Evolutionary conservation across 2,797 vertebrate species (phyloP).

Genomic region (Dromococcyx pavoninus): DNA sequence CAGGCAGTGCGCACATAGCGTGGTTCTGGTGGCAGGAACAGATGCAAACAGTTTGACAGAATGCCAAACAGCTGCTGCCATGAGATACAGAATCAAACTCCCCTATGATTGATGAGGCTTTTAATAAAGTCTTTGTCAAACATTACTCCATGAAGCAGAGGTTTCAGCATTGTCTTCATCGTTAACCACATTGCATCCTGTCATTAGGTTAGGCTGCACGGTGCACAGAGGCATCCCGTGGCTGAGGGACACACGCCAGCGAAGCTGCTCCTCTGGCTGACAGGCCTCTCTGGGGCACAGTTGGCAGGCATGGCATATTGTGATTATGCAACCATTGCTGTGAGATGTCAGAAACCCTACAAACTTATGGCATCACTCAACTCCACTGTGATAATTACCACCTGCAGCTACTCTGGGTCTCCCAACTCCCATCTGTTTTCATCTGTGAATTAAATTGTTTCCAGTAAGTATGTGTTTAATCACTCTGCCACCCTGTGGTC

Average conservation of each 20-base stretch:
- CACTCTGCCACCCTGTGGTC: slow-evolving; percentile 55
- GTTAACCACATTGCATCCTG: background rate
- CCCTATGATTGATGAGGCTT: background rate
- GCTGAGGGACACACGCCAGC: background rate
- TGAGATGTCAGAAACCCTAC: accelerated
- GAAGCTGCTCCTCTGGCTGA: background rate
- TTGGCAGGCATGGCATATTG: accelerated
- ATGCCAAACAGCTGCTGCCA: background rate
- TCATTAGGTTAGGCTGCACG: background rate
- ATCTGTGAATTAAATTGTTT: background rate
- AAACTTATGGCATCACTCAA: background rate
- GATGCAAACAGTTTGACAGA: background rate
- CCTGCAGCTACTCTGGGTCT: background rate
- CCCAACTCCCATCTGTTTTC: accelerated
- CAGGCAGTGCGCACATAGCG: accelerated
- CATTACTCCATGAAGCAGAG: background rate
- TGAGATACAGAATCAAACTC: background rate
- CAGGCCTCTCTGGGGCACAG: background rate
- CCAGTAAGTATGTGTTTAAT: background rate
- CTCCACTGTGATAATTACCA: accelerated
- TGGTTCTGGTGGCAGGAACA: background rate
- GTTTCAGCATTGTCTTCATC: background rate
- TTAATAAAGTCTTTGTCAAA: background rate
- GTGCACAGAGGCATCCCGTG: background rate
- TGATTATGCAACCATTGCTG: background rate